Evolutionary conservation across 2,113 vertebrate species (phyloP), one percentile per base, ranked within the genome.

Genomic region (Cynoglossus semilaevis): DNA sequence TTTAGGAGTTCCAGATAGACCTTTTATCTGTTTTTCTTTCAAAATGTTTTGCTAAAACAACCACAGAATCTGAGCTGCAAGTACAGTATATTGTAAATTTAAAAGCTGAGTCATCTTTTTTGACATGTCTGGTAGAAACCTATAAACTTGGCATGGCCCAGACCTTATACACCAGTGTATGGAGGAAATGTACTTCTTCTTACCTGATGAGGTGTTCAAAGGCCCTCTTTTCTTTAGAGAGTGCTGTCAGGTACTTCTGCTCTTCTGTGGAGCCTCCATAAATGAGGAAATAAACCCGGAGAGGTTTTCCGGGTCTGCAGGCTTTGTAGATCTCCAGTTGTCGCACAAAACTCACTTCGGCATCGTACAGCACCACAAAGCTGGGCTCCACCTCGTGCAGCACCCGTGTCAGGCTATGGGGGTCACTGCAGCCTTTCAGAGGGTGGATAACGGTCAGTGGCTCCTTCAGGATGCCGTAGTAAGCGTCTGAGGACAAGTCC

Each of bases 121-220:
- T n/a, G n/a, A n/a, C n/a, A n/a, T n/a, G n/a, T n/a, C n/a, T n/a
- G n/a, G n/a, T n/a, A n/a, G n/a, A n/a, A n/a, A n/a, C n/a, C n/a
- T n/a, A n/a, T n/a, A n/a, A n/a, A n/a, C n/a, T n/a, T n/a, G n/a
- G n/a, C n/a, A n/a, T n/a, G n/a, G n/a, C n/a, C n/a, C n/a, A 29
- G 22, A 29, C 6, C 3, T 29, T 2, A 29, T 29, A 29, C 6
- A 29, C 6, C 6, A 29, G 22, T 4, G 6, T 6, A 29, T 2
- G 6, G 22, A 4, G 11, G 9, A 40, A 40, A 40, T 40, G 13
- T 5, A n/a, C 8, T 12, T 41, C 8, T 40, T 57, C 77, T 67
- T 83, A 99, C 97, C 95, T 93, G 78, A 99, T 99, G n/a, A 99
- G 92, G 70, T 95, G 93, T 58, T 99, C 96, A 0, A 99, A 99